Conservation (phyloP, 2,888 invertebrate genomes). For the Microctonus hyperodae region DNA sequence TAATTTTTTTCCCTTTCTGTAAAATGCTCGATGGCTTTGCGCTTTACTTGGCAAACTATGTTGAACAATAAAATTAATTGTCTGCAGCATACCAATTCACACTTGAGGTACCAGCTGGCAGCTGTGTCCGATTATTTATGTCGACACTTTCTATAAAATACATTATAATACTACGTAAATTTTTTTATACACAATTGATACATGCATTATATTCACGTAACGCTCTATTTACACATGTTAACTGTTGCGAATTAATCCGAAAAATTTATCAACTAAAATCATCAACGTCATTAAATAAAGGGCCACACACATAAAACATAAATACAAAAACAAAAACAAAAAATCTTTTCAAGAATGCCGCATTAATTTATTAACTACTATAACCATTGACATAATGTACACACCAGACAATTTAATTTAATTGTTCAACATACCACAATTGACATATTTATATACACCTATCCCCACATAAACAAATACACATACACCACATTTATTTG, state of each 20-base stretch:
- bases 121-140: constrained; percentile 13
- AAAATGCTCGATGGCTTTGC: constrained; percentile 6
- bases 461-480: background rate
- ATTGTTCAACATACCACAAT: constrained; percentile 28
- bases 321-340: background rate
- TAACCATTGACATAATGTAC: background rate
- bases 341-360: constrained; percentile 18
- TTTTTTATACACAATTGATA: background rate
- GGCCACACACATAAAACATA: background rate
- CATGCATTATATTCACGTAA: background rate
- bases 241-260: constrained; percentile 7
- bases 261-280: constrained; percentile 1
- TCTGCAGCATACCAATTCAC: constrained; percentile 7
- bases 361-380: constrained; percentile 16
- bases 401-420: constrained; percentile 8
- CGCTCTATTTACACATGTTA: background rate
- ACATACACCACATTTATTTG: background rate
- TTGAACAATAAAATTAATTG: constrained; percentile 12
- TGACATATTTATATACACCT: too few relatives aligned
- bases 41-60: constrained; percentile 16
- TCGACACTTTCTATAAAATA: constrained; percentile 14
- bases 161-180: too few relatives aligned
- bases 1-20: background rate
- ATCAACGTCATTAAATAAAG: background rate
- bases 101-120: background rate